These are phyloP conservation scores for Timema podura DNA, from an alignment of 2,888 invertebrate genomes.

Conservation along the genomic window DNA sequence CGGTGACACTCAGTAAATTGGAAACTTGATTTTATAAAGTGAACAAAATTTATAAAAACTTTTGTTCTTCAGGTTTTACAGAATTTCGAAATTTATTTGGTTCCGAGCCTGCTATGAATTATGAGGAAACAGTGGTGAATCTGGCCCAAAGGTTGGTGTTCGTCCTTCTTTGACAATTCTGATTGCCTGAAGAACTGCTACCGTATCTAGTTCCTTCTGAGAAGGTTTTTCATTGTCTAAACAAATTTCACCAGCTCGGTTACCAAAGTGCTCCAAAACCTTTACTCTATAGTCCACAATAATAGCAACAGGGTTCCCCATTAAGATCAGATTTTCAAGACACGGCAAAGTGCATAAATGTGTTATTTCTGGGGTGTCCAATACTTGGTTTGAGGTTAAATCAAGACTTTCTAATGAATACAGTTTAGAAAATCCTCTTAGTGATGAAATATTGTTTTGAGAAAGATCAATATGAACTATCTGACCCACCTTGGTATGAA, in stretches of 20 bases:
- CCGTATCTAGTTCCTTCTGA: conserved; percentile 86
- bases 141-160: conserved; percentile 50
- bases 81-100: too few relatives aligned
- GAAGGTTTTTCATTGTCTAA: conserved; percentile 85
- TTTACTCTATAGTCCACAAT: conserved; percentile 86
- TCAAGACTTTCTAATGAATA: conserved; percentile 84
- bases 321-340: conserved; percentile 78
- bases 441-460: conserved; percentile 71
- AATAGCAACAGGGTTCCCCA: conserved; percentile 85
- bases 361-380: conserved; percentile 74
- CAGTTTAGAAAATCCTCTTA: conserved; percentile 72
- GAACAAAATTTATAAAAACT: too few relatives aligned
- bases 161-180: conserved; percentile 70
- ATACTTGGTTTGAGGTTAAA: conserved; percentile 79
- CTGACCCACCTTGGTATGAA: conserved; percentile 85
- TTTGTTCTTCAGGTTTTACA: too few relatives aligned
- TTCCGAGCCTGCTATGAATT: background rate
- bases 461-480: conserved; percentile 79
- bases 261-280: conserved; percentile 82
- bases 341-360: conserved; percentile 78
- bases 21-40: too few relatives aligned
- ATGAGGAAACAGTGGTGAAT: conserved; percentile 25
- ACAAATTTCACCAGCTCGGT: conserved; percentile 75
- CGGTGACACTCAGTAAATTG: too few relatives aligned
- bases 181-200: conserved; percentile 84